Percentiles rank a stretch among this genome's conserved stretches.
These are phyloP conservation scores for rabbit (Oryctolagus cuniculus) DNA, from an alignment of 2,113 vertebrate species.

Conservation along the genomic window DNA sequence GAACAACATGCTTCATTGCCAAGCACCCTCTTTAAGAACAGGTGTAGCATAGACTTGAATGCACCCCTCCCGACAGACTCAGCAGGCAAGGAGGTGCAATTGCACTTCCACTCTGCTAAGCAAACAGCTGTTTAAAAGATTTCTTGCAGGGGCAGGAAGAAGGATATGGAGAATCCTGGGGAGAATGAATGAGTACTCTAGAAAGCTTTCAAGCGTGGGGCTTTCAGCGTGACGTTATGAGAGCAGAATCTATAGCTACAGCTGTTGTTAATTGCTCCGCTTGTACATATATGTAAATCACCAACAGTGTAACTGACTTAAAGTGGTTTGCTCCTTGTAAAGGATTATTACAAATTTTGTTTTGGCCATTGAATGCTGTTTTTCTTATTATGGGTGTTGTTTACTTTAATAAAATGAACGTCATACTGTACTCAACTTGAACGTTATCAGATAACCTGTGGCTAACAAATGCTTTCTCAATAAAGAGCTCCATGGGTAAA, in stretches of 20 bases:
- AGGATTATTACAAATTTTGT: constrained; percentile 22
- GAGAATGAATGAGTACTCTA: not conserved
- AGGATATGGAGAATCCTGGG: not conserved
- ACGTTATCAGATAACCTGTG: not conserved
- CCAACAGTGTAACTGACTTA: not conserved
- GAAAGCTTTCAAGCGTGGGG: not conserved
- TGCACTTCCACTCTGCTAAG: not conserved
- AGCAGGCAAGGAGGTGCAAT: constrained; percentile 38
- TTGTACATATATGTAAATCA: not conserved
- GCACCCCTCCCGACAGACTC: not conserved
- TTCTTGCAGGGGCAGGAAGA: not conserved
- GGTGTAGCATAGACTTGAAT: not conserved
- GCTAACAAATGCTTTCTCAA: not conserved
- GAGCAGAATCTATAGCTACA: not conserved
- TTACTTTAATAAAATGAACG: not conserved
- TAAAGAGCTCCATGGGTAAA: not conserved
- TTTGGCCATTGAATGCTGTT: not conserved
- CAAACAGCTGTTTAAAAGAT: not conserved
- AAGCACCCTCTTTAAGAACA: not conserved
- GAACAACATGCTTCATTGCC: not conserved
- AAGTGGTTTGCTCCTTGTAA: not conserved
- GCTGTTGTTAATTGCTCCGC: not conserved
- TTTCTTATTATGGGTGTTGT: not conserved
- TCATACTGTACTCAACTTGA: not conserved
- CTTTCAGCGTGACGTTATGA: constrained; percentile 5